phyloP scores from a whole-genome alignment of 2,888 invertebrate species.

The Bimastos eiseni region DNA sequence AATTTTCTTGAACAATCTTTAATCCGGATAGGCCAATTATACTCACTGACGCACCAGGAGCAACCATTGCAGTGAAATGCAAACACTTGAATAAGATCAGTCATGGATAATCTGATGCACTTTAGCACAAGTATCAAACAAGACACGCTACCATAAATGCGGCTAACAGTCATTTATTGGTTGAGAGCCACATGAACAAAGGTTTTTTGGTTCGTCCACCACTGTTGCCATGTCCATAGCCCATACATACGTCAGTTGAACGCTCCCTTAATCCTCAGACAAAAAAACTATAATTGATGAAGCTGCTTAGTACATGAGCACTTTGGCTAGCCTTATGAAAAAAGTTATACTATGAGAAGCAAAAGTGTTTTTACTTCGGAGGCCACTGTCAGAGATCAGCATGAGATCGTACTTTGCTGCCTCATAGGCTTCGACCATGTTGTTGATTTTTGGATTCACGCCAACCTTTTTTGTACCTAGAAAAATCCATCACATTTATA shows the following conservation, averaged over 20 bases:
- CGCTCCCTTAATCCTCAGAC: not conserved
- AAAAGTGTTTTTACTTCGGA: slow-evolving; percentile 71
- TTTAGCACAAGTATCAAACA: not conserved
- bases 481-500: slow-evolving; percentile 38
- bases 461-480: slow-evolving; percentile 84
- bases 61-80: not conserved
- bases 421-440: slow-evolving; percentile 93
- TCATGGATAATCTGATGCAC: not conserved
- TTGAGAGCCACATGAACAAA: not conserved
- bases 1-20: no score
- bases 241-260: not conserved
- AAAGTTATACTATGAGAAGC: not conserved
- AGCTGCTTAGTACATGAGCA: not conserved
- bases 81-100: slow-evolving; percentile 3
- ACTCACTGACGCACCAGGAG: not conserved
- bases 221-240: not conserved
- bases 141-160: not conserved
- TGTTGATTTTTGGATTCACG: slow-evolving; percentile 98
- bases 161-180: not conserved
- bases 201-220: not conserved
- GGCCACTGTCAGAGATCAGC: slow-evolving; percentile 92
- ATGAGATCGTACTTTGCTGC: slow-evolving; percentile 85
- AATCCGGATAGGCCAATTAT: not conserved
- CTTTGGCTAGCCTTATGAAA: not conserved
- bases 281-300: not conserved